Evolutionary conservation across 2,113 vertebrate species (phyloP), one percentile per base, ranked within the genome.

Genomic region (Romanogobio albipinnatus): DNA sequence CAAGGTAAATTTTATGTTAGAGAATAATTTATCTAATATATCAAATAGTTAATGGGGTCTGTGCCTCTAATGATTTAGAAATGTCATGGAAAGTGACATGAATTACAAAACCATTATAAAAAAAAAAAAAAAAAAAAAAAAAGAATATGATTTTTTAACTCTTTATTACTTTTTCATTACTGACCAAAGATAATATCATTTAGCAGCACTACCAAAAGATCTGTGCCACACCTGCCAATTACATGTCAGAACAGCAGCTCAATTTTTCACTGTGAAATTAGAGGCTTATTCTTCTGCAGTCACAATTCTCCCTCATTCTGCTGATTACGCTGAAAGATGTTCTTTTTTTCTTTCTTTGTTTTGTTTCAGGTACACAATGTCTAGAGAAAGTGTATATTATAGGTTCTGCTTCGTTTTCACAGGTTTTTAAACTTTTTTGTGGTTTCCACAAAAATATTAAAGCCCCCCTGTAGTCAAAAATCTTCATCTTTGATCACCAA

Each of bases 221-320:
- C 29, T 68, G 33, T 39, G 64, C 64, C 64, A 36, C 64, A 68
- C 29, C 64, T 68, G 64, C 29, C 33, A 36, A 68, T 68, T 68
- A 39, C 64, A 68, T 68, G 64, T 68, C 15, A 39, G 29, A 68
- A 68, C 33, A 19, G 64, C 8, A 56, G 64, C 64, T 68, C 64
- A 4, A 17, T 66, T 66, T 66, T 33, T 66, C 14, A 66, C 2
- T 26, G 62, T 68, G 29, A 68, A 68, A 68, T 66, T 15, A 68
- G 15, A 36, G 64, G 29, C 26, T 36, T 68, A 70, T 70, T 70
- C 33, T 43, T 70, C 33, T 70, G 66, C 17, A 70, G 66, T 39
- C 66, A 70, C 66, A 22, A 33, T 17, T 70, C 66, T 70, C 17
- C 36, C 36, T 70, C 36, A 22, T 70, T 70, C 36, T 43, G 66